A percentile compares a stretch with the other conserved stretches of the same genome.
Conservation (phyloP, 2,888 invertebrate genomes). For the Lycophotia porphyrea region DNA sequence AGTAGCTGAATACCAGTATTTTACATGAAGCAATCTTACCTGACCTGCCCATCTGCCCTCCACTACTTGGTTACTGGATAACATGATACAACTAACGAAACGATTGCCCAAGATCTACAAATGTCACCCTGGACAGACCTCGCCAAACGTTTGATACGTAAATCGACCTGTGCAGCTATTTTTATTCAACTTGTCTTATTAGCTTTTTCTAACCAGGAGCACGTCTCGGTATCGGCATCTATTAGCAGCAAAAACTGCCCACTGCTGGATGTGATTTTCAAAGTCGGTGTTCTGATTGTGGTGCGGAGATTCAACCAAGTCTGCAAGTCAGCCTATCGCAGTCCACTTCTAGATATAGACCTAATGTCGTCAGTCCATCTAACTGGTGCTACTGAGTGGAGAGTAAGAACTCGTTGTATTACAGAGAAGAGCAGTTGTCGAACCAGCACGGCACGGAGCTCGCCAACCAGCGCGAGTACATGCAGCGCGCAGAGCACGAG, state of each 20-base stretch:
- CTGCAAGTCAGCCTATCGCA: background rate
- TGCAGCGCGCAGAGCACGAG: constrained; percentile 98
- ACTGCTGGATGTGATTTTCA: constrained; percentile 3
- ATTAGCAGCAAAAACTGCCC: background rate
- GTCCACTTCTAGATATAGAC: background rate
- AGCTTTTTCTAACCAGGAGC: background rate
- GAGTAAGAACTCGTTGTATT: constrained; percentile 14
- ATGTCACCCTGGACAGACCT: background rate
- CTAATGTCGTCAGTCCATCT: background rate
- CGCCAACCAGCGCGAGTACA: constrained; percentile 98
- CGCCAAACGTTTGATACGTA: background rate
- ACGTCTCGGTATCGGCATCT: background rate
- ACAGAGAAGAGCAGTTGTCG: constrained; percentile 90
- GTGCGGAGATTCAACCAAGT: background rate
- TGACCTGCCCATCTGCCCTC: background rate
- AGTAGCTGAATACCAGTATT: background rate
- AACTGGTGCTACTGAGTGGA: background rate
- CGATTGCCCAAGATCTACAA: background rate
- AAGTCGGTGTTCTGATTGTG: background rate
- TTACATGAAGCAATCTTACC: background rate
- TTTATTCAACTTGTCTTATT: too few species aligned
- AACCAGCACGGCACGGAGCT: constrained; percentile 98
- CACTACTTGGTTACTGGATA: background rate
- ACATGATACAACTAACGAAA: background rate
- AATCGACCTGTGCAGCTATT: background rate